A percentile compares a stretch with the other conserved stretches of the same genome.
phyloP scores from a whole-genome alignment of 1,140 invertebrate species.

The Anoplolepis gracilipes region DNA sequence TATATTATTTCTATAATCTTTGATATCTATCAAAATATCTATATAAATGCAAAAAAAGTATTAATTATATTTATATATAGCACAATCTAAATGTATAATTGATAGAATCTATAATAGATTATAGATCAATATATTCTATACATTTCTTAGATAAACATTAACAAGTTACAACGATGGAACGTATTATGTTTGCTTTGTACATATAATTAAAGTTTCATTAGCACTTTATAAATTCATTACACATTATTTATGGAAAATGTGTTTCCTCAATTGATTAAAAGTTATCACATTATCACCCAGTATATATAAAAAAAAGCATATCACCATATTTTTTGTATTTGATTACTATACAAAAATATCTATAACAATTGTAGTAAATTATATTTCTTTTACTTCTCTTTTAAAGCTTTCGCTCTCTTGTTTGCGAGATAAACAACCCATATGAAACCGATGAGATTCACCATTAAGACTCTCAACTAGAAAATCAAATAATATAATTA shows the following conservation, averaged over 20 bases:
- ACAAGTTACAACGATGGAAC: conserved; percentile 39
- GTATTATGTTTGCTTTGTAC: conserved; percentile 32
- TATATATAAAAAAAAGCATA: not conserved
- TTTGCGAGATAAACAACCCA: conserved; percentile 90
- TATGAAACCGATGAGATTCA: conserved; percentile 89
- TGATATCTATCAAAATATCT: not conserved
- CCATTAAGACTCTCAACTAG: conserved; percentile 89
- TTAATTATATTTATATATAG: conserved; percentile 10
- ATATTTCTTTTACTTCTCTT: conserved; percentile 48
- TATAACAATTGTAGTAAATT: conserved; percentile 2
- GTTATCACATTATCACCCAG: not conserved
- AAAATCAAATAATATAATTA: conserved; percentile 77
- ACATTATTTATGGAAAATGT: not conserved
- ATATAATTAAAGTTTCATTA: not conserved
- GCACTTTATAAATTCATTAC: not conserved
- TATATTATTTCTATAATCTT: not conserved
- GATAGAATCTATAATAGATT: too few species aligned
- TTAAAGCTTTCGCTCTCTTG: conserved; percentile 80
- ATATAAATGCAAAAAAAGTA: conserved; percentile 14
- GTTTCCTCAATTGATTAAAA: not conserved
- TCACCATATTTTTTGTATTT: not conserved
- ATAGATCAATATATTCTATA: not conserved
- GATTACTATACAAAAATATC: conserved; percentile 31
- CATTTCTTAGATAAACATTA: not conserved
- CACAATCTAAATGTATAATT: conserved; percentile 35